Evolutionary conservation across 1,140 invertebrate species (phyloP), one percentile per base, ranked within the genome.

Genomic region (Lycorma delicatula): DNA sequence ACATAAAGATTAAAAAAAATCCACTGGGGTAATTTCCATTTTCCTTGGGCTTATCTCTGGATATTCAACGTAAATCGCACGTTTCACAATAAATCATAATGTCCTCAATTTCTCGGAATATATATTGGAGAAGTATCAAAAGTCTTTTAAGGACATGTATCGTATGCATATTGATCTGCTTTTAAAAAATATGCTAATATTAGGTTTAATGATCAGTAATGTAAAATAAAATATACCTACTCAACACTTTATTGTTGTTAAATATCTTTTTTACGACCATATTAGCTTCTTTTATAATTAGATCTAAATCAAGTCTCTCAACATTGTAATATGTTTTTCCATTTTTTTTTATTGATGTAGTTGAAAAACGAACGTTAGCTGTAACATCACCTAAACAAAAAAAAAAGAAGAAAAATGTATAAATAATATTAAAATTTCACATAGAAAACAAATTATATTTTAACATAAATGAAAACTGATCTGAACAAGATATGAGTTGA

Each of bases 241-340:
- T 80, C 34, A 86, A 70, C 64, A 87, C 83, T 58, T 78, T 75
- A 68, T 85, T 86, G 63, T 84, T 84, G 61, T 81, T 85, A 64
- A 80, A 84, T 41, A 83, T 77, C 60, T 81, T 83, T 29, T 77
- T 78, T 6, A 87, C 83, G 54, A 72, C 70, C 83, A 86, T 84
- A 11, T 75, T 70, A 4, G 81, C 78, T 53, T 82, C 77, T 64
- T 83, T 83, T 0, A 86, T 78, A 27, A 73, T 73, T 1, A 87
- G 67, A 11, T 83, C 77, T 3, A 85, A 68, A 49, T 79, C 77
- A 1, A 87, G 71, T 0, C 75, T 73, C 49, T 85, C 83, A 5
- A 86, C 78, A 60, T 81, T 76, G 27, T 85, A 64, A 65, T 81
- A 85, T 51, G 75, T 76, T 54, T 74, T 71, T 1, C 66, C 74